Evolutionary conservation across 2,113 vertebrate species (phyloP).

Genomic region (Hippopotamus amphibius): DNA sequence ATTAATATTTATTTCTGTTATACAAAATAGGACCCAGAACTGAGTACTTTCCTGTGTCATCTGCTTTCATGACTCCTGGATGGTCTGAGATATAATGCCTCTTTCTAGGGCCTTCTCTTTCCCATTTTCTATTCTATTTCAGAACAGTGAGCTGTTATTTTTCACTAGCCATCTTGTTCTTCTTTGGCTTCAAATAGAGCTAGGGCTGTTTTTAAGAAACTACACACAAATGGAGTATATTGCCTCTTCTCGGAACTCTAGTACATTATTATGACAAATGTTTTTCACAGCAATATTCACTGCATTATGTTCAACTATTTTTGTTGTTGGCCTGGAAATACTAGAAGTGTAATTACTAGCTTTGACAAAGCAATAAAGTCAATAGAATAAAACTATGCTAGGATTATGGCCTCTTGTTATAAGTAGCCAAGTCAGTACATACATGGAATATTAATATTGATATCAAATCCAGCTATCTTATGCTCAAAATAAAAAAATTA

Average conservation of each 20-base stretch:
- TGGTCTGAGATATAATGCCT: neutral
- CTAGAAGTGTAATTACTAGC: slow-evolving; percentile 23
- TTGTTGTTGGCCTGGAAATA: slow-evolving; percentile 44
- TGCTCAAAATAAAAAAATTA: slow-evolving; percentile 25
- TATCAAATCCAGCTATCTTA: slow-evolving; percentile 4
- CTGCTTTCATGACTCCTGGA: neutral
- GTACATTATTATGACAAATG: slow-evolving; percentile 40
- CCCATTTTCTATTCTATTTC: neutral
- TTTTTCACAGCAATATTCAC: slow-evolving; percentile 37
- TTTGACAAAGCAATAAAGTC: slow-evolving; percentile 57
- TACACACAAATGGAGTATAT: neutral
- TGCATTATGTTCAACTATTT: slow-evolving; percentile 34
- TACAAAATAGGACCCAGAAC: neutral
- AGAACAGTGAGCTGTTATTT: neutral
- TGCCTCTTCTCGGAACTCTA: neutral
- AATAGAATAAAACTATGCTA: slow-evolving; percentile 37
- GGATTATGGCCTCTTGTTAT: slow-evolving; percentile 10
- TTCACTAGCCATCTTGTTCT: slow-evolving; percentile 3
- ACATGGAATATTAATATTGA: slow-evolving; percentile 31
- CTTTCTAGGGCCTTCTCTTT: neutral
- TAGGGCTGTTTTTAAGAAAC: slow-evolving; percentile 49
- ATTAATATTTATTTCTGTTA: neutral
- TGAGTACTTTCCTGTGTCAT: neutral
- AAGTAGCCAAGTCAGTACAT: slow-evolving; percentile 23
- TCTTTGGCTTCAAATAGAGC: slow-evolving; percentile 27